Evolutionary conservation across 2,888 invertebrate genomes (phyloP), one percentile per base, ranked within the genome.

Genomic region (Toxonevra muliebris): DNA sequence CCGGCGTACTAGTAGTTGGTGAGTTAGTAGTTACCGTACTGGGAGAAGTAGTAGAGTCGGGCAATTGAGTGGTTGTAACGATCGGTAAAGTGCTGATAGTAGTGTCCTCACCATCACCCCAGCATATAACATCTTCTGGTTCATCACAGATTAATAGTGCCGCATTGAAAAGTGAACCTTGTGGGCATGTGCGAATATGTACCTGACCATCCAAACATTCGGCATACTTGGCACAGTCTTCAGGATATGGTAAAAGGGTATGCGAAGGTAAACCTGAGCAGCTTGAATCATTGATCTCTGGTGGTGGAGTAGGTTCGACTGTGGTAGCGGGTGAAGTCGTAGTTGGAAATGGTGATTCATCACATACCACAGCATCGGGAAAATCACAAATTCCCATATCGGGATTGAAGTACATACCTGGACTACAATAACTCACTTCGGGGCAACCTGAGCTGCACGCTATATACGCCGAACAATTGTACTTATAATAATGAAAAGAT

Each of bases 161-260:
- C 0, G 78, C 75, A 74, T 79, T 78, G 7, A 77, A 80, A 0
- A 79, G 69, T 70, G 74, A 40, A 5, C 69, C 45, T 0, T 65
- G 61, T 8, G 74, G 72, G 62, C 81, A 82, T 0, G 73, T 30
- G 1, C 68, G 62, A 17, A 79, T n/a, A 0, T 68, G 9, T 0
- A 74, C 73, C 4, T 73, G 55, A 11, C 71, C 64, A 17, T 74
- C 45, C 20, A 64, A 54, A 30, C 82, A 82, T 3, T 69, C 59
- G 19, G 82, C 69, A 42, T 71, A 82, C 71, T 74, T 70, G 0
- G 74, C 65, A 17, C 82, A 82, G 59, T 82, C 70, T 8, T 58
- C 74, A 0, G 71, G 76, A 62, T 79, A 78, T 0, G 81, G 78
- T 1, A 76, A 48, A 0, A 71, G 64, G 0, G 70, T 71, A 4